Percentiles rank a stretch among this genome's conserved stretches.
Conservation (phyloP, 2,888 invertebrate genomes). For the Drosophila aldrichi region DNA sequence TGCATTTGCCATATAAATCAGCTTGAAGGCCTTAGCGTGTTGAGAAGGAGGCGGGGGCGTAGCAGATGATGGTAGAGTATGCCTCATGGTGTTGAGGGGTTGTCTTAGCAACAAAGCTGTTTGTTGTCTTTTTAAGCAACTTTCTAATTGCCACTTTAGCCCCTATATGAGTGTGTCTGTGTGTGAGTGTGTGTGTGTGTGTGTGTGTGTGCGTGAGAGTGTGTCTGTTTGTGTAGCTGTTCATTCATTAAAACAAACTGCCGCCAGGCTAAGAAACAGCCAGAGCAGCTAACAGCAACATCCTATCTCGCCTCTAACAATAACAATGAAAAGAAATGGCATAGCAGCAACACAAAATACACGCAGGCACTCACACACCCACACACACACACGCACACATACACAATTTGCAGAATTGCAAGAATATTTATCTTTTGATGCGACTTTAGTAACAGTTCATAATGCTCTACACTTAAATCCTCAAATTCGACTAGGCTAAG, state of each 20-base stretch:
- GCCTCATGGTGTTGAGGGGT: conserved; percentile 12
- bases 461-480: conserved; percentile 25
- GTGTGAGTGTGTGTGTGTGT: conserved; percentile 9
- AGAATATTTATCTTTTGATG: conserved; percentile 24
- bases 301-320: conserved; percentile 47
- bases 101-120: conserved; percentile 49
- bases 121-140: conserved; percentile 66
- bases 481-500: not conserved
- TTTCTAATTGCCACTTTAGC: conserved; percentile 77
- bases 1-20: conserved; percentile 73
- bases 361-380: conserved; percentile 1
- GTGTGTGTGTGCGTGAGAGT: not conserved
- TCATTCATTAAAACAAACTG: conserved; percentile 76
- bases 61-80: not conserved
- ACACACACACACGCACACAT: conserved; percentile 14
- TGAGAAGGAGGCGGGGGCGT: not conserved
- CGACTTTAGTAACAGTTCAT: conserved; percentile 20
- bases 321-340: conserved; percentile 69
- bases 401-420: conserved; percentile 44
- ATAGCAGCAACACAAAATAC: conserved; percentile 45
- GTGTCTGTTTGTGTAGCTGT: conserved; percentile 45
- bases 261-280: conserved; percentile 64
- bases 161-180: conserved; percentile 21
- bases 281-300: conserved; percentile 39
- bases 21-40: conserved; percentile 52